Conservation (phyloP, 2,113 vertebrate species). For the Microtus oregoni region DNA sequence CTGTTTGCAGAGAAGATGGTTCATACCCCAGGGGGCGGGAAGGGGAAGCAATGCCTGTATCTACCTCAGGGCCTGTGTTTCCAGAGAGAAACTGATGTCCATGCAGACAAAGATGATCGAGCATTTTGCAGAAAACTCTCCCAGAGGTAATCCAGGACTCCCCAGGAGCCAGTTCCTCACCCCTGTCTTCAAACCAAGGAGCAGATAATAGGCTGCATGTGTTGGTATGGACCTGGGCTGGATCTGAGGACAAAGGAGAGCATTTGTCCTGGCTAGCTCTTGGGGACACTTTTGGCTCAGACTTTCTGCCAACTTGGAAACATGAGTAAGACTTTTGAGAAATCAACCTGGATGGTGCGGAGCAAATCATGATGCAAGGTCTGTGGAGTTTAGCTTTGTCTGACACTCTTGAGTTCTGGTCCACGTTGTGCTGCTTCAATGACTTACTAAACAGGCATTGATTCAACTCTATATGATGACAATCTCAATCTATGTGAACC, state of each 20-base stretch:
- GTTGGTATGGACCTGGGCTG: background rate
- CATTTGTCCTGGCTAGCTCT: constrained; percentile 37
- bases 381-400: background rate
- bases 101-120: background rate
- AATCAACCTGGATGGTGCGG: background rate
- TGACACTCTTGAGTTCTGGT: constrained; percentile 1
- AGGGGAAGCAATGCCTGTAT: too few species aligned
- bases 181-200: background rate
- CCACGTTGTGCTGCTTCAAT: background rate
- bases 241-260: background rate
- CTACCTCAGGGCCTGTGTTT: background rate
- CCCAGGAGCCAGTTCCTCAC: background rate
- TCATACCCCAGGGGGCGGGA: too few species aligned
- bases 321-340: background rate
- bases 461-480: background rate
- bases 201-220: background rate
- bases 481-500: background rate
- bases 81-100: background rate
- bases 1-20: background rate
- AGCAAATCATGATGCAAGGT: background rate
- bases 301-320: constrained; percentile 35
- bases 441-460: background rate
- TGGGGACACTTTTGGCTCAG: constrained; percentile 5
- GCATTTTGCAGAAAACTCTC: background rate
- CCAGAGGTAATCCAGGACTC: background rate